A percentile compares a stretch with the other conserved stretches of the same genome.
Evolutionary conservation across 2,797 vertebrate genomes (phyloP).

Genomic region (Toxotes lorentzi): DNA sequence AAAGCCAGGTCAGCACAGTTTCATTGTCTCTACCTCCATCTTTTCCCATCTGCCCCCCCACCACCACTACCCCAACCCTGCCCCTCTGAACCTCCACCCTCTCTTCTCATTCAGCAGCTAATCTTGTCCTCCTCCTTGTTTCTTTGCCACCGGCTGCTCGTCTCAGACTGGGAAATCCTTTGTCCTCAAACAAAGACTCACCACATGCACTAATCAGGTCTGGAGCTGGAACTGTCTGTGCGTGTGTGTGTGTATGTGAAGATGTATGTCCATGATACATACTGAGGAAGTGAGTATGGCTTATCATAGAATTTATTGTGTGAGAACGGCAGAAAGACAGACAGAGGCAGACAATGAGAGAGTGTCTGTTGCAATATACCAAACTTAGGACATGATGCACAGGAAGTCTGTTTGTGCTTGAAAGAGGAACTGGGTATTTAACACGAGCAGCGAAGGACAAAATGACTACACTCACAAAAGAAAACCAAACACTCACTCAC

Average conservation of each 20-base stretch:
- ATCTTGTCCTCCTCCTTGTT: conserved; percentile 63
- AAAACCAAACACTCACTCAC: not conserved
- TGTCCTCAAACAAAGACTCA: conserved; percentile 76
- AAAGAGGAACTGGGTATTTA: conserved; percentile 39
- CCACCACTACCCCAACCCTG: not conserved
- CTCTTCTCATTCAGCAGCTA: conserved; percentile 53
- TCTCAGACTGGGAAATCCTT: conserved; percentile 75
- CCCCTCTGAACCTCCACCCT: conserved; percentile 6
- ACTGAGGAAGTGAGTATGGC: conserved; percentile 56
- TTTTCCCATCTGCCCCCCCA: not conserved
- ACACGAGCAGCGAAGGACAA: not conserved
- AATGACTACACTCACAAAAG: not conserved
- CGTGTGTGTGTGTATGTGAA: conserved; percentile 16
- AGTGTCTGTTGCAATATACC: conserved; percentile 54
- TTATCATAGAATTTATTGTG: conserved; percentile 33
- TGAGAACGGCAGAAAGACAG: conserved; percentile 38
- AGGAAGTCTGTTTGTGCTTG: conserved; percentile 45
- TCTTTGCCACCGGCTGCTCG: conserved; percentile 63
- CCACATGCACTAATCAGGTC: conserved; percentile 62
- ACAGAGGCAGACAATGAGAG: conserved; percentile 47
- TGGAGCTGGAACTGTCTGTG: conserved; percentile 44
- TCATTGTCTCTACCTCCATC: conserved; percentile 9
- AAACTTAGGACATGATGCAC: conserved; percentile 41
- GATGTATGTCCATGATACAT: conserved; percentile 53
- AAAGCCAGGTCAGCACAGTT: not conserved